Percentiles rank a stretch among this genome's conserved stretches.
These are phyloP conservation scores for Mechanitis mazaeus DNA, from an alignment of 2,888 invertebrate genomes.

Conservation along the genomic window DNA sequence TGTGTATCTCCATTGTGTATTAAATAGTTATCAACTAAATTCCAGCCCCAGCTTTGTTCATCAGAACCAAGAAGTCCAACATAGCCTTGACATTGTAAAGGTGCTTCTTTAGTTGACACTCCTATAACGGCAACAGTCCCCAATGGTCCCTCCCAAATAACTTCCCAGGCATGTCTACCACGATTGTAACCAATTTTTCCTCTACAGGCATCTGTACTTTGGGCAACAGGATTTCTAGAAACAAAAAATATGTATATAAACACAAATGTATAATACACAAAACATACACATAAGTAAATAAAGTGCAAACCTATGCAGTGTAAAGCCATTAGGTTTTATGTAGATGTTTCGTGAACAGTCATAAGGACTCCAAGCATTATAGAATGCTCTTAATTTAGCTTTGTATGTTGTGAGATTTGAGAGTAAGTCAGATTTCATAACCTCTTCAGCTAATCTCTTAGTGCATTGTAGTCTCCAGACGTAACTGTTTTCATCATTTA, in stretches of 20 bases:
- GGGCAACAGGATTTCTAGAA: conserved; percentile 95
- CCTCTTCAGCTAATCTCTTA: conserved; percentile 88
- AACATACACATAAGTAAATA: not conserved
- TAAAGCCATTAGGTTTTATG: conserved; percentile 97
- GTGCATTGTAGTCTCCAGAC: conserved; percentile 95
- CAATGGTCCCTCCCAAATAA: conserved; percentile 98
- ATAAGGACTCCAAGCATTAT: conserved; percentile 97
- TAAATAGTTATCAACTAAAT: conserved; percentile 97
- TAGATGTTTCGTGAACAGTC: conserved; percentile 98
- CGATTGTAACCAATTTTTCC: conserved; percentile 93
- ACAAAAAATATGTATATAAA: conserved; percentile 9
- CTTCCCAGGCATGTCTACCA: conserved; percentile 98
- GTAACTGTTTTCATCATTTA: conserved; percentile 95
- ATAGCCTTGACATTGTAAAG: conserved; percentile 96
- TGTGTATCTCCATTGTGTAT: conserved; percentile 97
- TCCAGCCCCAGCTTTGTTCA: conserved; percentile 99
- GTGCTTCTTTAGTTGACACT: conserved; percentile 95
- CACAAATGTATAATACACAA: not conserved
- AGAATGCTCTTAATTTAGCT: conserved; percentile 94
- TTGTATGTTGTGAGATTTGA: conserved; percentile 93
- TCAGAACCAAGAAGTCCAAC: conserved; percentile 95
- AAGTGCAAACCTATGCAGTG: conserved; percentile 84
- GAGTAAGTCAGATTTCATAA: conserved; percentile 92
- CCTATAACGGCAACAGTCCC: conserved; percentile 99
- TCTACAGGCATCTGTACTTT: conserved; percentile 96